Evolutionary conservation across 2,113 vertebrate species (phyloP), one percentile per base, ranked within the genome.

Genomic region (Apaloderma vittatum): DNA sequence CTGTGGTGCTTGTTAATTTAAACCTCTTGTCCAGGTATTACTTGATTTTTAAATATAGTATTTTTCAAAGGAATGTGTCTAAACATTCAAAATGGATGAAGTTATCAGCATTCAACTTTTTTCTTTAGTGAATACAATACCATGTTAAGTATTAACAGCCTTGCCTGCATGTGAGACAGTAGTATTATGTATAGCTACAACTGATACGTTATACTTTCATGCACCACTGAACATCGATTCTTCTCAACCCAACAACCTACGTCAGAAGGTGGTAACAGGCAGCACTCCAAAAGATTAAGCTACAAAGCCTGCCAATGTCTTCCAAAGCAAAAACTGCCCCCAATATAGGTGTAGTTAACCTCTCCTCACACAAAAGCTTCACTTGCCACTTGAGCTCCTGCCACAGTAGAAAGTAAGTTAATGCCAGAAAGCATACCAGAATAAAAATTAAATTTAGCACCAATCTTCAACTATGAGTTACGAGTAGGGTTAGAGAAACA

Each of bases 281-380:
- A 80, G 20, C 6, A 48, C 43, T 94, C 84, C 93, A 95, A 85
- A 68, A 95, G 71, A 94, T 90, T 92, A 92, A 96, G 92, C 78
- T 82, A 88, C 88, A 96, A 96, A 94, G 75, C 54, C 74, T 91
- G 51, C 32, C 30, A 85, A 74, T 90, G 46, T 93, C 95, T 82
- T 78, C 79, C 81, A 74, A 55, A 68, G 61, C 45, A 93, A 86
- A 88, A 84, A 15, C 43, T 77, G 32, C 62, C 86, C 66, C 71
- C 84, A 73, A 21, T 88, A 15, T 55, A 85, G 75, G 22, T 58
- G 72, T 23, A 95, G 92, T 85, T 96, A 94, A 96, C 88, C 86
- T 88, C 88, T 91, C 43, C 29, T 89, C 57, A 36, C 24, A 94
- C 74, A 79, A 85, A 83, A 90, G 8, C 30, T 81, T 49, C 17